Conservation (phyloP, 2,113 vertebrate species). For the Spea bombifrons region DNA sequence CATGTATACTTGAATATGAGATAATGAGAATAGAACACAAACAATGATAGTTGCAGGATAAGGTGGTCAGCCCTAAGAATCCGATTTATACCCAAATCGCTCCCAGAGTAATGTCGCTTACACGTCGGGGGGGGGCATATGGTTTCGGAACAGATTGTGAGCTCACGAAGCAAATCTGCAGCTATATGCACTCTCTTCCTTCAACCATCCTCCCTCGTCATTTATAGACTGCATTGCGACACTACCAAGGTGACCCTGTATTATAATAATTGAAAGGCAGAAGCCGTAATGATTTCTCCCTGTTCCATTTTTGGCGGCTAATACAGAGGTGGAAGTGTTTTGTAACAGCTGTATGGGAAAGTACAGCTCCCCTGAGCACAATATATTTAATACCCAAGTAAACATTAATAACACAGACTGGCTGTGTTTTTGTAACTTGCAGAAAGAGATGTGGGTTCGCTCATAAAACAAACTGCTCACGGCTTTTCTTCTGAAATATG, state of each 20-base stretch:
- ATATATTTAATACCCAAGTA: slow-evolving; percentile 49
- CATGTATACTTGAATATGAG: too few species aligned
- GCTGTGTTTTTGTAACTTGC: slow-evolving; percentile 47
- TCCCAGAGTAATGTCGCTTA: background rate
- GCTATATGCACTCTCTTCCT: slow-evolving; percentile 24
- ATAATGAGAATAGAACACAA: too few species aligned
- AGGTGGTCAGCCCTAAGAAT: background rate
- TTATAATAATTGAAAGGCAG: slow-evolving; percentile 49
- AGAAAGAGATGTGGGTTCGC: slow-evolving; percentile 43
- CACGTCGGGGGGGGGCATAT: background rate
- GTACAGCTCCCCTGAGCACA: slow-evolving; percentile 41
- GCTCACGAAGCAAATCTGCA: slow-evolving; percentile 4
- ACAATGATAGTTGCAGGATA: too few species aligned
- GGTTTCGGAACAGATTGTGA: background rate
- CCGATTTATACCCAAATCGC: background rate
- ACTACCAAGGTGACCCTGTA: slow-evolving; percentile 48
- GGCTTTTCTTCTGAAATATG: slow-evolving; percentile 43
- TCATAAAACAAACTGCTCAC: slow-evolving; percentile 46
- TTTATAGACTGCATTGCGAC: slow-evolving; percentile 48
- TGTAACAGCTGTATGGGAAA: slow-evolving; percentile 47
- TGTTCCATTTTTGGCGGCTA: slow-evolving; percentile 45
- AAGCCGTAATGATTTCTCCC: slow-evolving; percentile 45
- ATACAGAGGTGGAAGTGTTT: slow-evolving; percentile 48
- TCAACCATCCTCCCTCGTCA: slow-evolving; percentile 38
- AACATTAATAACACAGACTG: slow-evolving; percentile 49